Conservation (phyloP, 2,113 vertebrate species). For the Origma solitaria region DNA sequence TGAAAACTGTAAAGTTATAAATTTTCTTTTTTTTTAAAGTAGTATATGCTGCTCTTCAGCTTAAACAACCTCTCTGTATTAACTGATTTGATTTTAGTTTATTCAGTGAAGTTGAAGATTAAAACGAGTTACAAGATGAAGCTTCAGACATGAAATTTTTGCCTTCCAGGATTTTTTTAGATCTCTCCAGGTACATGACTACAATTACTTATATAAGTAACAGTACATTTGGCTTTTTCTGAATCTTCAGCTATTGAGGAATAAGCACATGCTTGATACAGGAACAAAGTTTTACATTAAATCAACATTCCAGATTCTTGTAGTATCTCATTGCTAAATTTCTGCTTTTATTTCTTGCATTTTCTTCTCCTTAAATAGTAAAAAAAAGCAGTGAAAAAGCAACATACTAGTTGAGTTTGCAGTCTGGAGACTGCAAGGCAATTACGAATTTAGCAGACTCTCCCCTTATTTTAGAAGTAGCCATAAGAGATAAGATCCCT, state of each 20-base stretch:
- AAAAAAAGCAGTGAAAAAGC: not conserved
- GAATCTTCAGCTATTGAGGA: not conserved
- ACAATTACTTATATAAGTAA: not conserved
- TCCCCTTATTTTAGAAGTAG: not conserved
- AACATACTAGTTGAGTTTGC: not conserved
- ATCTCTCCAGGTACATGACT: not conserved
- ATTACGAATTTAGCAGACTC: not conserved
- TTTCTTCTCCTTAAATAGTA: not conserved
- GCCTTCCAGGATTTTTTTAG: not conserved
- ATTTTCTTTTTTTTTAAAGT: not conserved
- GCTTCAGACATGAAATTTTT: not conserved
- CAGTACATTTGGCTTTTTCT: not conserved
- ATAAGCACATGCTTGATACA: not conserved
- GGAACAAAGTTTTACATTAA: not conserved
- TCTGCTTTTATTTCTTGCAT: not conserved
- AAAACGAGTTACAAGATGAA: not conserved
- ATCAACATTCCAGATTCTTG: not conserved
- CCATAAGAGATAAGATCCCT: not conserved
- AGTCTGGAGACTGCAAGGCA: not conserved
- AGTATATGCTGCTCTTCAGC: not conserved
- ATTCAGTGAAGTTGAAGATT: not conserved
- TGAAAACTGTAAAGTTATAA: not conserved
- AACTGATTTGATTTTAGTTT: not conserved
- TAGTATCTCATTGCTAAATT: not conserved
- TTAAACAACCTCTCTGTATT: not conserved